Conservation (phyloP, 2,797 vertebrate species). For the Choloepus didactylus region DNA sequence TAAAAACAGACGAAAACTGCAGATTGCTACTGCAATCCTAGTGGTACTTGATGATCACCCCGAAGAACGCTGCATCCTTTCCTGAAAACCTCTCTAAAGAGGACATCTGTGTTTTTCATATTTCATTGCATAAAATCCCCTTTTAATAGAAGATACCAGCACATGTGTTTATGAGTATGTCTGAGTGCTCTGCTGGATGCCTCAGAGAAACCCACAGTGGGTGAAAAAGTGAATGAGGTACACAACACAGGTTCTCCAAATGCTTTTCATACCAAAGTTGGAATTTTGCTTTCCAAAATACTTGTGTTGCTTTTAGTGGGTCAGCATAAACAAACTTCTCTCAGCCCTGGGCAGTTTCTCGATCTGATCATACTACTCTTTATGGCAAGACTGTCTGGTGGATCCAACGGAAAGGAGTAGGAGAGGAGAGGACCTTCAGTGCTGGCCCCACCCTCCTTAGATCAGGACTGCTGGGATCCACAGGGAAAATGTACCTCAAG, state of each 20-base stretch:
- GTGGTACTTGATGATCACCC: slow-evolving; percentile 8
- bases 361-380: background rate
- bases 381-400: background rate
- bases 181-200: background rate
- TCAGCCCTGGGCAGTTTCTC: background rate
- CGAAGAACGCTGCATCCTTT: slow-evolving; percentile 68
- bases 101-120: background rate
- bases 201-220: background rate
- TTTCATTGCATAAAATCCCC: background rate
- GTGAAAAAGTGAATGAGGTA: background rate
- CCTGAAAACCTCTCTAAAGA: background rate
- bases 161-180: background rate
- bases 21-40: slow-evolving; percentile 71
- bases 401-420: background rate
- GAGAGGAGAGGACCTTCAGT: fast-evolving
- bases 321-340: background rate
- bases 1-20: slow-evolving; percentile 70
- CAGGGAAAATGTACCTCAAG: background rate
- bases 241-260: background rate
- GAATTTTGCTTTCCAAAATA: background rate
- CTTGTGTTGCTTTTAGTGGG: background rate
- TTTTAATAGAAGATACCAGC: background rate
- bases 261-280: background rate
- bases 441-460: background rate
- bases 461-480: background rate